Base-by-base conservation (phyloP, 2,888 invertebrate species). In the Pegoplata infirma region DNA sequence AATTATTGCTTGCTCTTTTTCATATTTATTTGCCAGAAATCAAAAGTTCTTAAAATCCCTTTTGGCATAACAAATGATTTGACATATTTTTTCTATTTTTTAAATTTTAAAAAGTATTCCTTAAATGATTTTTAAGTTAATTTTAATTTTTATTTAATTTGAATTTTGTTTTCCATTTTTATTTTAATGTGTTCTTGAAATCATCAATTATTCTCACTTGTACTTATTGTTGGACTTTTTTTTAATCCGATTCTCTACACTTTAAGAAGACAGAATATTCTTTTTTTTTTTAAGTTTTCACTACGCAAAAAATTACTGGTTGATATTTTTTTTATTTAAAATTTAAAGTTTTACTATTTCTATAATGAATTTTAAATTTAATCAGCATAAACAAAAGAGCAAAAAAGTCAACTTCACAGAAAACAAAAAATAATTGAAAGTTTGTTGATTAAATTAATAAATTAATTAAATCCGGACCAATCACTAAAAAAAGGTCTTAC, bases 1-100 rank as follows among this genome's bases (percentile, higher is more conserved):
- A 32, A 64, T 64, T 16, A 25, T 0, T 10, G 36, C 51, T 58
- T 19, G 25, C 44, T 58, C 51, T 40, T 64, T 49, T 49, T 40
- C 28, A 49, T 40, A 17, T 6, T 47, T 0, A 3, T 17, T 23
- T 3, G 7, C 12, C 17, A 21, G n/a, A 36, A 58, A 21, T 14
- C 12, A 46, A 8, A 5, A 5, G 0, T 16, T 71, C 3, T 25
- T n/a, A 7, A 47, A 56, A 55, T 71, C 21, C 16, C 32, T 23
- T 55, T n/a, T 47, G 36, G 55, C 55, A 46, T 53, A 63, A 56
- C 71, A 59, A 53, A 71, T 56, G 59, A 28, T 53, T 51, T 61
- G 21, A 23, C 14, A 23, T n/a, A 12, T 14, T 23, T 58, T 40
- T n/a, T 14, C 12, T 36, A 16, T 14, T 17, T 23, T 23, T 21